A percentile compares a stretch with the other conserved stretches of the same genome.
phyloP scores from a whole-genome alignment of 2,888 invertebrate species.

The Ectemnius continuus region DNA sequence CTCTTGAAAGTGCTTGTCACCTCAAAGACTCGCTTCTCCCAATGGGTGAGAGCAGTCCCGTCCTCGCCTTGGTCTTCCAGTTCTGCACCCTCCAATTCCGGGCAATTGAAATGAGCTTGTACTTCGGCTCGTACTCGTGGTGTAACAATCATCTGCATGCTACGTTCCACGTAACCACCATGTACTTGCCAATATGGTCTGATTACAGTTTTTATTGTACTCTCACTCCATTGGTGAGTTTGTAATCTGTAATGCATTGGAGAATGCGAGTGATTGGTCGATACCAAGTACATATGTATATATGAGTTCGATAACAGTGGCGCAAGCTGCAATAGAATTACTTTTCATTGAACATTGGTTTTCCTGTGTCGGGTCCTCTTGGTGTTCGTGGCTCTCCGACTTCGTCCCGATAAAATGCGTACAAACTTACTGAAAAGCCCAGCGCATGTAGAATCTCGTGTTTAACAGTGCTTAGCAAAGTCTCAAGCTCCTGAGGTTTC shows the following conservation, averaged over 20 bases:
- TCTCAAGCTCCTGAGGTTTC: slow-evolving; percentile 93
- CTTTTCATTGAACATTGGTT: slow-evolving; percentile 93
- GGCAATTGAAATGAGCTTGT: slow-evolving; percentile 92
- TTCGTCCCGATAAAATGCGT: slow-evolving; percentile 96
- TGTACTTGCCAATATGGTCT: slow-evolving; percentile 88
- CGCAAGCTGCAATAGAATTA: slow-evolving; percentile 77
- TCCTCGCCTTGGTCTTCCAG: slow-evolving; percentile 99
- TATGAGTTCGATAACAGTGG: slow-evolving; percentile 28
- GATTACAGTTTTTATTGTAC: slow-evolving; percentile 88
- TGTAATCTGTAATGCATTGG: slow-evolving; percentile 82
- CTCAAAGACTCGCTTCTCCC: slow-evolving; percentile 99
- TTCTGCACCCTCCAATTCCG: slow-evolving; percentile 95
- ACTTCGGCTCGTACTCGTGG: slow-evolving; percentile 94
- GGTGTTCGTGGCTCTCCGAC: slow-evolving; percentile 93
- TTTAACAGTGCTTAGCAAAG: slow-evolving; percentile 96
- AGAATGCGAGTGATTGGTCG: slow-evolving; percentile 27
- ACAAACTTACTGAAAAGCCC: slow-evolving; percentile 97
- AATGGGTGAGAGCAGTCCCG: slow-evolving; percentile 97
- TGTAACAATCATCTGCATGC: slow-evolving; percentile 93
- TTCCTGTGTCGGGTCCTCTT: slow-evolving; percentile 89
- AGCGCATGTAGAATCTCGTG: slow-evolving; percentile 99
- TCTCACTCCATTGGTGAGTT: slow-evolving; percentile 96
- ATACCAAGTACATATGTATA: slow-evolving; percentile 1
- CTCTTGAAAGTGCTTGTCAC: slow-evolving; percentile 78
- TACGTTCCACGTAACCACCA: slow-evolving; percentile 86